phyloP scores from a whole-genome alignment of 2,888 invertebrate species.

The Acleris holmiana region DNA sequence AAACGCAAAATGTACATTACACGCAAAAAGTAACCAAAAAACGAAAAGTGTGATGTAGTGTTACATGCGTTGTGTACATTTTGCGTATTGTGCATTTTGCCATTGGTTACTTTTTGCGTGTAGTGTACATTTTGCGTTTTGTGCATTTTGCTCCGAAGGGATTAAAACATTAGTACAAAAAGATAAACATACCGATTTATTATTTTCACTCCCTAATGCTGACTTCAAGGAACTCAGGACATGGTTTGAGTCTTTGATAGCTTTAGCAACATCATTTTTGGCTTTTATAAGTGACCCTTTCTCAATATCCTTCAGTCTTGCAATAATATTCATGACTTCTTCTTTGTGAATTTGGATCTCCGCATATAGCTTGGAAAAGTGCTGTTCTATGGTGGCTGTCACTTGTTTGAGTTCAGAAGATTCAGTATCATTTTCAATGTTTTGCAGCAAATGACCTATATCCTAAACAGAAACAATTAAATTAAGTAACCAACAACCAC shows the following conservation, averaged over 20 bases:
- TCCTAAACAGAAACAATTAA: slow-evolving; percentile 8
- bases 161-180: neutral
- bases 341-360: slow-evolving; percentile 12
- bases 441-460: slow-evolving; percentile 22
- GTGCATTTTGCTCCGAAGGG: too few relatives aligned
- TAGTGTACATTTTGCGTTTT: too few relatives aligned
- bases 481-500: too few relatives aligned
- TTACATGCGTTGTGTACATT: too few relatives aligned
- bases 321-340: slow-evolving; percentile 25
- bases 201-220: slow-evolving; percentile 12
- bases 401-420: slow-evolving; percentile 21
- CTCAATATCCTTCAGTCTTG: slow-evolving; percentile 18
- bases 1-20: too few relatives aligned
- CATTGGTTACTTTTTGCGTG: too few relatives aligned
- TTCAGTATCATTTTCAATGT: slow-evolving; percentile 11
- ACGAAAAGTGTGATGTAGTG: too few relatives aligned
- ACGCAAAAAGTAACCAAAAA: too few relatives aligned
- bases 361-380: slow-evolving; percentile 26
- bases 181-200: slow-evolving; percentile 9
- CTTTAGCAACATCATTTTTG: slow-evolving; percentile 19
- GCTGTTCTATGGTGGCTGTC: slow-evolving; percentile 24
- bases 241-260: slow-evolving; percentile 22
- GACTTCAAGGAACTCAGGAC: slow-evolving; percentile 15
- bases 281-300: slow-evolving; percentile 19
- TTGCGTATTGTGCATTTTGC: too few relatives aligned